Base-by-base conservation (phyloP, 2,888 invertebrate genomes). In the Theretra japonica region DNA sequence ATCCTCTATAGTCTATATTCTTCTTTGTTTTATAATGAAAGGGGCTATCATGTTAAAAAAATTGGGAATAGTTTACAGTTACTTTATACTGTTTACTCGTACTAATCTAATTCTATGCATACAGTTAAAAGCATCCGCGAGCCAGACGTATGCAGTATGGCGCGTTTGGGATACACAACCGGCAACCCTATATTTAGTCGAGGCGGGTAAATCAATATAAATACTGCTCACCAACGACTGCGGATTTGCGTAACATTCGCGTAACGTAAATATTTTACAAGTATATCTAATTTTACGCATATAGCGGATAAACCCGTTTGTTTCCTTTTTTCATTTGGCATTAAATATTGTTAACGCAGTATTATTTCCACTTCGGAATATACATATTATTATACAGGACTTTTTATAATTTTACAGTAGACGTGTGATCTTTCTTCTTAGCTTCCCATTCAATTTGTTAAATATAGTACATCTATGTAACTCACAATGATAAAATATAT, bases 121-220 rank as follows among this genome's bases (percentile, higher is more conserved):
- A 59, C 59, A 25, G 59, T 53, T 53, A 25, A 19, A 59, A 59
- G 59, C 19, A 60, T 60, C 19, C 33, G 30, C 30, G 60, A n/a
- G 17, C 28, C 60, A 60, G 33, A 33, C 60, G 33, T 30, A 33
- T 28, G 33, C 23, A 60, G 60, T 60, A 7, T 60, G 21, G 60
- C 33, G 23, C 59, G 60, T n/a, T 60, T 33, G 17, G 60, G 33
- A 33, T 60, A 33, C 33, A 60, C 60, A 60, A n/a, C n/a, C n/a
- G n/a, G n/a, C n/a, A n/a, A 60, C 60, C 60, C 60, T 60, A 60
- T 33, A 60, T 60, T 60, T 62, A 59, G 59, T 59, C 62, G 21
- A 41, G 41, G 62, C 41, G 62, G 21, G 41, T 21, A 59, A 53
- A 59, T 59, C 59, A 59, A 59, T 59, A 59, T 28, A 28, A 59